phyloP scores from a whole-genome alignment of 1,140 invertebrate genomes.

The Ridgeia piscesae region DNA sequence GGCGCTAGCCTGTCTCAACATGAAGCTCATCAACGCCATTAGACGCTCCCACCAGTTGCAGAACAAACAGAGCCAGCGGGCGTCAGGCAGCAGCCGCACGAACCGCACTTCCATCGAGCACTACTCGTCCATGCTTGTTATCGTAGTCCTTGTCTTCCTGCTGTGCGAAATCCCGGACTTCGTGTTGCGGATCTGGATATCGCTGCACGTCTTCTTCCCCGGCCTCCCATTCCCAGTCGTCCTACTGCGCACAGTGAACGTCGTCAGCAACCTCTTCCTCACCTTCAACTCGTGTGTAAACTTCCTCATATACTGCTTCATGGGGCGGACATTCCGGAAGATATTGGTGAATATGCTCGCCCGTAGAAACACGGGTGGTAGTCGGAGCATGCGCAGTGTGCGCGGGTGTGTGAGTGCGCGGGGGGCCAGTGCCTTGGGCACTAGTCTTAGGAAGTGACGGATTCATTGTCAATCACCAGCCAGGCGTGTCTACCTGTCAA shows the following conservation, averaged over 20 bases:
- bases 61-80: slow-evolving; percentile 3
- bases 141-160: slow-evolving; percentile 26
- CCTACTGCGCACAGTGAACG: slow-evolving; percentile 9
- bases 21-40: slow-evolving; percentile 23
- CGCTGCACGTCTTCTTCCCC: slow-evolving; percentile 1
- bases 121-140: slow-evolving; percentile 26
- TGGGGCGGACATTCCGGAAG: slow-evolving; percentile 22
- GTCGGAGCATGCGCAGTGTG: neutral
- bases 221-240: neutral
- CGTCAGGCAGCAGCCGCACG: neutral
- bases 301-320: slow-evolving; percentile 30
- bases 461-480: neutral
- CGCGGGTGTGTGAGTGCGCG: neutral
- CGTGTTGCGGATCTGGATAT: slow-evolving; percentile 20
- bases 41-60: neutral
- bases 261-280: slow-evolving; percentile 22
- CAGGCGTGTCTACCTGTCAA: neutral
- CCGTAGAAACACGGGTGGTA: neutral
- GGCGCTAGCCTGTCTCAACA: slow-evolving; percentile 26
- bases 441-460: neutral
- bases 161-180: slow-evolving; percentile 26
- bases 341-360: slow-evolving; percentile 22
- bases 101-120: neutral
- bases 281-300: slow-evolving; percentile 28
- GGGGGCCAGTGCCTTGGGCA: neutral